Base-by-base conservation (phyloP, 2,888 invertebrate genomes). In the Aleiodes alternator region DNA sequence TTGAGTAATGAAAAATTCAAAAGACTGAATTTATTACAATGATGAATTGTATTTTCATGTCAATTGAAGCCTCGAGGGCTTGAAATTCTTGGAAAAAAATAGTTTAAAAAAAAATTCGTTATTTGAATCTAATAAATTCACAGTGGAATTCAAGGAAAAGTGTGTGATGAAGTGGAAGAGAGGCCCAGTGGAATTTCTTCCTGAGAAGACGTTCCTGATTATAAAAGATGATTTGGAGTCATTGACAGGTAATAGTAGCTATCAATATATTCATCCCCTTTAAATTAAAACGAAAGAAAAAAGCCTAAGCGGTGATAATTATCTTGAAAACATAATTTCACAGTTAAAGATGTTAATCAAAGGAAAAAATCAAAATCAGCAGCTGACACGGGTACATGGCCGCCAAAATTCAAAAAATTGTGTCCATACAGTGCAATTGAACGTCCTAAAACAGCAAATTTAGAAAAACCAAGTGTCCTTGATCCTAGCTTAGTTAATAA, bases 371-470 rank as follows among this genome's bases (percentile, higher is more conserved):
- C 78, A 69, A 82, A 79, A 75, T 80, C 80, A 11, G 80, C 81
- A 4, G 73, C 80, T n/a, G 82, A 83, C 53, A 86, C 83, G 0
- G 83, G 83, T 11, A 87, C 87, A 0, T 87, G 87, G 87, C 87
- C 87, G 0, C 87, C 87, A 3, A 86, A 87, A 75, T 69, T 86
- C 68, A 86, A 85, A 71, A 83, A 84, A 34, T 64, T 69, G 14
- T 64, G 69, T 55, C 57, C 73, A 3, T 72, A 72, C 23, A 64
- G 29, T 6, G 76, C 81, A 1, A 66, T 16, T 11, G 84, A 86
- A 7, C 84, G 92, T 11, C 92, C 93, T 0, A 86, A 91, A 68
- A 93, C 93, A 0, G 92, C 92, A 1, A 92, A 92, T 12, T 85
- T 93, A 72, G 92, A 92, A 56, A 90, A 90, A 59, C 92, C 93